Evolutionary conservation across 1,140 invertebrate genomes (phyloP).

Genomic region (Chironomus tepperi): DNA sequence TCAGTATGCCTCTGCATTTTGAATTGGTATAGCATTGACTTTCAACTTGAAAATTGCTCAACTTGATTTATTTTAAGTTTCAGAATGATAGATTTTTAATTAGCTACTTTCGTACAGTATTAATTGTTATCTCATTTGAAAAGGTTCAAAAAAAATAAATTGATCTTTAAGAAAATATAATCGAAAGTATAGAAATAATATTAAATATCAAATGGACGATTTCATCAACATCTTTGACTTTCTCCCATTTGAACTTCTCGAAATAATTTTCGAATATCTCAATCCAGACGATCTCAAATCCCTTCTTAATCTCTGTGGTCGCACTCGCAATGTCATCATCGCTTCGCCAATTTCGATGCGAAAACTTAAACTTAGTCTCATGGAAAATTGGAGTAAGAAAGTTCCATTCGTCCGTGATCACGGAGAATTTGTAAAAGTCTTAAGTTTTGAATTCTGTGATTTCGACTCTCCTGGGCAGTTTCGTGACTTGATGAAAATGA

Average conservation of each 20-base stretch:
- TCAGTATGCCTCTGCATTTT: too few species aligned
- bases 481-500: not conserved
- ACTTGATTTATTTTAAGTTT: not conserved
- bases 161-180: too few species aligned
- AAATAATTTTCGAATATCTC: not conserved
- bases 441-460: not conserved
- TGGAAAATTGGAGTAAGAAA: not conserved
- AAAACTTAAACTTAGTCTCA: not conserved
- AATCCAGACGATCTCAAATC: not conserved
- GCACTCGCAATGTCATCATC: not conserved
- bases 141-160: too few species aligned
- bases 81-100: not conserved
- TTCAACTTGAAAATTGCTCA: conserved; percentile 2
- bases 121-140: not conserved
- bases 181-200: not conserved
- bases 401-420: not conserved
- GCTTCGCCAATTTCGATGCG: not conserved
- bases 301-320: not conserved
- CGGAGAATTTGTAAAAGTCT: not conserved
- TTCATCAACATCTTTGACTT: not conserved
- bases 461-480: not conserved
- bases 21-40: not conserved
- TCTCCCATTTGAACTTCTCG: not conserved
- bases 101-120: not conserved
- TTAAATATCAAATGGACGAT: not conserved